phyloP scores from a whole-genome alignment of 2,888 invertebrate genomes.

The Lithophane ornitopus region DNA sequence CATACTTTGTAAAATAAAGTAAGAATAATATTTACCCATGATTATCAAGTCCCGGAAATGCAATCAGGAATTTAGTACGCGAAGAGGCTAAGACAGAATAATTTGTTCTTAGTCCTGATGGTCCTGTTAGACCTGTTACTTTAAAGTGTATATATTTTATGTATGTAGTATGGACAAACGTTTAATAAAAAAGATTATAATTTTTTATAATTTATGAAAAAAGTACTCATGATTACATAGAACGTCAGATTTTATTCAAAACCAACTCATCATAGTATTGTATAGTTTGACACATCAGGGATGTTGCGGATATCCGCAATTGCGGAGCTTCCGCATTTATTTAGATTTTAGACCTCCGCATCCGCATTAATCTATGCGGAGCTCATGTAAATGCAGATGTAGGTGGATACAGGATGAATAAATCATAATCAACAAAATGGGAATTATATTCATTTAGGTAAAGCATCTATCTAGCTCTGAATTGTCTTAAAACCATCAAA shows the following conservation, averaged over 20 bases:
- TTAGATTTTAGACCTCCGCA: neutral
- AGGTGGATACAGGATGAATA: neutral
- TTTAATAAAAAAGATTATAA: slow-evolving; percentile 30
- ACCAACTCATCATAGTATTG: neutral
- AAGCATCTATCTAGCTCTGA: no score
- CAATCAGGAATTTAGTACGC: slow-evolving; percentile 9
- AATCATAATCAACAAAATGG: neutral
- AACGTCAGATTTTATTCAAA: slow-evolving; percentile 33
- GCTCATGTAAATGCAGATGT: neutral
- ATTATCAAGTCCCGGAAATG: neutral
- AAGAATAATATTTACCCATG: slow-evolving; percentile 34
- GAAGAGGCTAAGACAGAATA: slow-evolving; percentile 4
- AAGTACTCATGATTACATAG: slow-evolving; percentile 24
- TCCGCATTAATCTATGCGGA: neutral
- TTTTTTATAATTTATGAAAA: slow-evolving; percentile 35
- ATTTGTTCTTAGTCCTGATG: slow-evolving; percentile 9
- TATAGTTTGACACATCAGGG: neutral
- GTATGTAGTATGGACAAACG: neutral
- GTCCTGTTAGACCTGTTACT: slow-evolving; percentile 2
- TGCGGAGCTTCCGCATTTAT: neutral
- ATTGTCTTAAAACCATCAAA: no score
- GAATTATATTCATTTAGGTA: neutral
- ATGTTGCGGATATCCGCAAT: neutral
- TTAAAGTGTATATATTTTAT: neutral
- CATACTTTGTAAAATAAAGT: neutral